Evolutionary conservation across 2,888 invertebrate genomes (phyloP).

Genomic region (Drosophila quinaria): DNA sequence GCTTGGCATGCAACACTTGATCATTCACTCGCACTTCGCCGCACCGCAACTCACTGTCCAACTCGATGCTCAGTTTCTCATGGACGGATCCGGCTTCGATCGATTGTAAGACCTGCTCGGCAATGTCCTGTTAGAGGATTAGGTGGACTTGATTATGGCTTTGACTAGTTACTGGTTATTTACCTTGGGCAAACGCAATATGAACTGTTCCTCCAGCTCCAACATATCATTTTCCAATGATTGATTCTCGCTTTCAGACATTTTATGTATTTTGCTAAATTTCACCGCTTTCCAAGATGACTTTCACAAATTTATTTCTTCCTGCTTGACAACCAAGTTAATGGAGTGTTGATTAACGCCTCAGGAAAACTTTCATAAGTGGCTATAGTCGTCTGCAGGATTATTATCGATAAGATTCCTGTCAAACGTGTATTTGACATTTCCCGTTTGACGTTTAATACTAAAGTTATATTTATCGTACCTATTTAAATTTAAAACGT

Average conservation of each 20-base stretch:
- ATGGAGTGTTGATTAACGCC: background rate
- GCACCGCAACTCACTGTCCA: background rate
- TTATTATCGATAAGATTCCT: background rate
- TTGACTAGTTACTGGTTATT: background rate
- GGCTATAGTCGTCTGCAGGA: background rate
- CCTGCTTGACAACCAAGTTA: background rate
- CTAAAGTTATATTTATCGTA: background rate
- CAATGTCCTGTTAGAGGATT: background rate
- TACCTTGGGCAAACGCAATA: background rate
- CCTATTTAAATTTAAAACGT: too few relatives aligned
- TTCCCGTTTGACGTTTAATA: background rate
- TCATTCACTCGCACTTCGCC: conserved; percentile 1
- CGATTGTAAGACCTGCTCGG: background rate
- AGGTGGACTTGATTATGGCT: background rate
- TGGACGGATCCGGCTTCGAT: background rate
- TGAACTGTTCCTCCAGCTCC: background rate
- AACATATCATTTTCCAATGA: background rate
- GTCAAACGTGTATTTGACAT: background rate
- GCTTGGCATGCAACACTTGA: background rate
- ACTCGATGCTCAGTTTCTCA: background rate
- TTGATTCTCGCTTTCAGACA: background rate
- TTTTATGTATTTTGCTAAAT: background rate
- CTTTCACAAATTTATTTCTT: too few relatives aligned
- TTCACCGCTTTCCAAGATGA: too few relatives aligned
- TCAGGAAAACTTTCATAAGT: too few relatives aligned